These are phyloP conservation scores for Radopholus similis DNA, from an alignment of 1,140 invertebrate genomes.

Conservation along the genomic window DNA sequence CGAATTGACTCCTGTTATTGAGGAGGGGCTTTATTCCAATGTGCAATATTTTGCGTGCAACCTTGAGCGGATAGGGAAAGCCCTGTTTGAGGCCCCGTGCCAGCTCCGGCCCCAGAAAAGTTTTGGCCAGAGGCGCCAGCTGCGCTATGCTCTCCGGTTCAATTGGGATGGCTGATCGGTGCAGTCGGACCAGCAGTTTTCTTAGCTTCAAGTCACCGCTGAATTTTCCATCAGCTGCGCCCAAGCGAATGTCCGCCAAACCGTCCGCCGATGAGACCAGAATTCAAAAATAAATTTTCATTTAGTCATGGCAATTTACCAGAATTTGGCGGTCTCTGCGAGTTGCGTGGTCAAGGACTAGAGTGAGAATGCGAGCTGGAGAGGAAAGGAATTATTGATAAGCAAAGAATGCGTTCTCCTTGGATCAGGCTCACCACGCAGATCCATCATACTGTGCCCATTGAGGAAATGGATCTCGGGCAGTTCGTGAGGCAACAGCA, in stretches of 20 bases:
- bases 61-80: conserved; percentile 54
- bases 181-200: conserved; percentile 49
- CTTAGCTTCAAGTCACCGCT: conserved; percentile 55
- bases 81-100: conserved; percentile 54
- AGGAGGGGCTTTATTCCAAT: background rate
- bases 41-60: background rate
- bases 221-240: conserved; percentile 48
- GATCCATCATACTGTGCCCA: conserved; percentile 50
- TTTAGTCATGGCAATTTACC: no score
- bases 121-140: conserved; percentile 55
- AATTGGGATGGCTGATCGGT: conserved; percentile 54
- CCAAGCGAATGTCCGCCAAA: conserved; percentile 50
- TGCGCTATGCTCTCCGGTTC: conserved; percentile 53
- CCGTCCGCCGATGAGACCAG: conserved; percentile 59
- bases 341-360: conserved; percentile 38
- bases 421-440: conserved; percentile 32
- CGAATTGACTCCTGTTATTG: conserved; percentile 50
- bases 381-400: background rate
- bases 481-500: conserved; percentile 49
- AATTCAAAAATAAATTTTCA: no score
- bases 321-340: conserved; percentile 45
- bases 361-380: conserved; percentile 57
- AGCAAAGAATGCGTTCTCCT: background rate
- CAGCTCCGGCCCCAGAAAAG: conserved; percentile 56
- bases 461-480: conserved; percentile 52